Conservation (phyloP, 2,888 invertebrate genomes). For the Agrotis segetum region DNA sequence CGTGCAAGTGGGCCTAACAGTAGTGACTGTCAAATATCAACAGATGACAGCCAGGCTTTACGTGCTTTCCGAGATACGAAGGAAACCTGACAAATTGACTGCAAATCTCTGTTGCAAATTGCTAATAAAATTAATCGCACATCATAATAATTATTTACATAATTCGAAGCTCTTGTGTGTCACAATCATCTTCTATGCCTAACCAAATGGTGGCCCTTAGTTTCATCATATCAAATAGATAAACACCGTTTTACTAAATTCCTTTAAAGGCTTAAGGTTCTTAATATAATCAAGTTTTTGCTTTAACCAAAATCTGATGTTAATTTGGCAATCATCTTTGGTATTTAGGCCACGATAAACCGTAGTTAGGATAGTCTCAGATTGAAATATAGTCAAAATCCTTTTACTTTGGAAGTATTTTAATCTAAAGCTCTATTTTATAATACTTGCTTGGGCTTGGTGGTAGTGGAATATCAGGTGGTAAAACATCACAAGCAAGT, state of each 20-base stretch:
- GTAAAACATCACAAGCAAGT: no score
- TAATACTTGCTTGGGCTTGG: neutral
- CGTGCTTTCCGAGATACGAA: no score
- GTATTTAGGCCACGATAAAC: slow-evolving; percentile 22
- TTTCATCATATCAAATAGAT: slow-evolving; percentile 47
- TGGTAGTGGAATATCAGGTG: no score
- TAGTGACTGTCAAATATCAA: no score
- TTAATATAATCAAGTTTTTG: slow-evolving; percentile 52
- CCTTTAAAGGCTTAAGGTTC: slow-evolving; percentile 34
- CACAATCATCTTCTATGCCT: slow-evolving; percentile 1
- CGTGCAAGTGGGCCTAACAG: no score
- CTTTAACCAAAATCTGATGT: slow-evolving; percentile 38
- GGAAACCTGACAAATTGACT: no score
- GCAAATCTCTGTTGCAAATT: neutral
- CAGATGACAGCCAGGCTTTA: no score
- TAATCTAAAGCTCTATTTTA: neutral
- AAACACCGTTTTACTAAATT: slow-evolving; percentile 37
- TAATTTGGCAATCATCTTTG: slow-evolving; percentile 27
- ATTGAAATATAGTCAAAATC: neutral
- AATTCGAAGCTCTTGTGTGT: slow-evolving; percentile 15
- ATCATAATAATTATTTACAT: slow-evolving; percentile 13
- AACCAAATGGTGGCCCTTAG: neutral
- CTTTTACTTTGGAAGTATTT: neutral
- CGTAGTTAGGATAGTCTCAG: neutral
- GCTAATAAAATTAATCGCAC: slow-evolving; percentile 1